Conservation (phyloP, 2,113 vertebrate genomes). For the Clarias gariepinus region DNA sequence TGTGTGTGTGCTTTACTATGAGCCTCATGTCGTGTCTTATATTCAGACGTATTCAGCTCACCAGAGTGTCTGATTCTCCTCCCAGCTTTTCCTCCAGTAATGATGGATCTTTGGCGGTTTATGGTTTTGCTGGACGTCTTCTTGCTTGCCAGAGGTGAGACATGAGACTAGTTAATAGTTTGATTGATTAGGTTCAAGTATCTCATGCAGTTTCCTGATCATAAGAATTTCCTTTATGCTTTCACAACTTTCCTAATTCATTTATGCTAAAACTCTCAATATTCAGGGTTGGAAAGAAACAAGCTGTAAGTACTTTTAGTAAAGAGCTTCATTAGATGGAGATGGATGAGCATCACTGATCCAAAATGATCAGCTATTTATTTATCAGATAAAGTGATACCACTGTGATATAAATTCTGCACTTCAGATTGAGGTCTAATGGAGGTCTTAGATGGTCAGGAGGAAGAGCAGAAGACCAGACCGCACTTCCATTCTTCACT, state of each 20-base stretch:
- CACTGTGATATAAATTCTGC: neutral
- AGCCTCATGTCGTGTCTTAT: neutral
- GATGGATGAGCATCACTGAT: no score
- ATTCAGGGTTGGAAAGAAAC: neutral
- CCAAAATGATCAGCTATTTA: neutral
- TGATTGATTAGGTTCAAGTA: neutral
- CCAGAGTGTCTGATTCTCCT: neutral
- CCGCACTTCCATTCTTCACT: neutral
- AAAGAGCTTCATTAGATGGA: neutral
- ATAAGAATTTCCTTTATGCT: neutral
- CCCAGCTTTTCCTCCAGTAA: neutral
- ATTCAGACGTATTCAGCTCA: slow-evolving; percentile 1
- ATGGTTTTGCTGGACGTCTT: slow-evolving; percentile 60
- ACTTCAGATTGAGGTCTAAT: neutral
- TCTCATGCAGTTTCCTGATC: neutral
- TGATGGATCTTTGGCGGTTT: slow-evolving; percentile 55
- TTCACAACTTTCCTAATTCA: neutral
- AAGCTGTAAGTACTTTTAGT: neutral
- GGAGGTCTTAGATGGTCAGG: neutral
- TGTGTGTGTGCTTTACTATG: slow-evolving; percentile 19
- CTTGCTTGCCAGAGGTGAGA: slow-evolving; percentile 67
- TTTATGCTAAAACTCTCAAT: neutral
- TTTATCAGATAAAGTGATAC: neutral
- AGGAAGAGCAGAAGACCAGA: neutral
- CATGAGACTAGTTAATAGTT: neutral